Evolutionary conservation across 2,888 invertebrate genomes (phyloP).

Genomic region (Drosophila subsilvestris): DNA sequence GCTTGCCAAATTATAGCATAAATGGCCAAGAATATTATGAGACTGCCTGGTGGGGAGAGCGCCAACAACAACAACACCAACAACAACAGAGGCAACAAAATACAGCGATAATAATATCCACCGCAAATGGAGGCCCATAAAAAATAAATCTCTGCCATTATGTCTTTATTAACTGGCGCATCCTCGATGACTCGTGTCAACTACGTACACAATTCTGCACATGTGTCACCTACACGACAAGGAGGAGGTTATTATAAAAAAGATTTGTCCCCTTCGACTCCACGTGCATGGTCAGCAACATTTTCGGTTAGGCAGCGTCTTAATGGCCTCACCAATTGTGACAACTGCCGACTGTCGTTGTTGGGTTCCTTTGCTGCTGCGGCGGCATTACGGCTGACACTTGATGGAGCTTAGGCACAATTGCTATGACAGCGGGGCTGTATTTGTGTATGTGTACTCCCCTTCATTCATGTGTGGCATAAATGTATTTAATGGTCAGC

Average conservation of each 20-base stretch:
- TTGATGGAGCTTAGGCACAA: conserved; percentile 75
- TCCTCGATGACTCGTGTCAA: conserved; percentile 54
- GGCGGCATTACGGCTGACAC: conserved; percentile 71
- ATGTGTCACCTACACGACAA: conserved; percentile 39
- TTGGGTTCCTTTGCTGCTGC: conserved; percentile 26
- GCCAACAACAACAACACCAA: not conserved
- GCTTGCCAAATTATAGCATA: conserved; percentile 66
- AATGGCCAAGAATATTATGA: conserved; percentile 62
- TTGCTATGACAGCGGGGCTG: conserved; percentile 64
- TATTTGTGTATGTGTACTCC: conserved; percentile 25
- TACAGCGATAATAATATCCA: conserved; percentile 62
- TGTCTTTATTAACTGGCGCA: conserved; percentile 77
- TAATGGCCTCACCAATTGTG: conserved; percentile 60
- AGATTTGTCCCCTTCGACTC: conserved; percentile 67
- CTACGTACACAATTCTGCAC: conserved; percentile 55
- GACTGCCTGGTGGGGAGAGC: conserved; percentile 12
- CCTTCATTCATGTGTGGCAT: conserved; percentile 32
- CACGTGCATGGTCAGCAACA: conserved; percentile 55
- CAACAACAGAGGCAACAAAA: conserved; percentile 23
- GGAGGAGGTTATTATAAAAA: conserved; percentile 72
- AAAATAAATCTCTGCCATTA: conserved; percentile 74
- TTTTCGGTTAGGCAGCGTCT: conserved; percentile 53
- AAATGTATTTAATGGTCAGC: conserved; percentile 69
- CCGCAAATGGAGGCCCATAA: conserved; percentile 70
- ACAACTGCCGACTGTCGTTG: conserved; percentile 62